These are phyloP conservation scores for Erebia epiphron DNA, from an alignment of 2,888 invertebrate species.

Conservation along the genomic window DNA sequence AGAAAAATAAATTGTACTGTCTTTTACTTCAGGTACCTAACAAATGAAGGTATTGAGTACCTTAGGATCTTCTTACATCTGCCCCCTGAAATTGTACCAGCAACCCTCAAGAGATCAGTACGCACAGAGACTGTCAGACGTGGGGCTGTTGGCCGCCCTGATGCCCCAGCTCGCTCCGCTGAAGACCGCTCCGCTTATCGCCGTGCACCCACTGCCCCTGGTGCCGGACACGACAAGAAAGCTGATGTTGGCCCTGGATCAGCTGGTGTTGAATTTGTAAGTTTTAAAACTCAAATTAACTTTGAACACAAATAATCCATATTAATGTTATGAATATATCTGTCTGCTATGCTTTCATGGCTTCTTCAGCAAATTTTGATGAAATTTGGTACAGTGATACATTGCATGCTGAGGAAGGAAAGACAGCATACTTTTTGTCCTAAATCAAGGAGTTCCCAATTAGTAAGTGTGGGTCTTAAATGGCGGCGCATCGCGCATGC, in stretches of 20 bases:
- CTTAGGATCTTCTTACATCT: constrained; percentile 97
- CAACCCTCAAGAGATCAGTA: constrained; percentile 96
- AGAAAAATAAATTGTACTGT: neutral
- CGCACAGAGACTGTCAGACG: constrained; percentile 93
- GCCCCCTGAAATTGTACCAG: constrained; percentile 99
- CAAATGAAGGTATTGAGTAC: constrained; percentile 99
- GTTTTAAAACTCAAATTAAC: constrained; percentile 45
- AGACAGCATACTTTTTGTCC: no score
- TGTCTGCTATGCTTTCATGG: no score
- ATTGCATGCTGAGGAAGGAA: no score
- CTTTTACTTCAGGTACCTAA: constrained; percentile 88
- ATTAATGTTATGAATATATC: no score
- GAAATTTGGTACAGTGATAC: no score
- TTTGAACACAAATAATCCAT: no score
- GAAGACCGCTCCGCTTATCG: constrained; percentile 94
- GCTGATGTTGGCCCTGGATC: constrained; percentile 98
- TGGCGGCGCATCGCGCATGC: no score
- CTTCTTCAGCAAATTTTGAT: no score
- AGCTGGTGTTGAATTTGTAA: constrained; percentile 94
- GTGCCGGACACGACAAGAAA: constrained; percentile 92
- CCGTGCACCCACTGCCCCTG: constrained; percentile 86
- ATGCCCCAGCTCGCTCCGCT: constrained; percentile 88
- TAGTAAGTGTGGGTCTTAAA: no score
- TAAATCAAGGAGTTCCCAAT: no score
- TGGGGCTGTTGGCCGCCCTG: constrained; percentile 86